Evolutionary conservation across 2,888 invertebrate genomes (phyloP), one percentile per base, ranked within the genome.

Genomic region (Tipula vernalis): DNA sequence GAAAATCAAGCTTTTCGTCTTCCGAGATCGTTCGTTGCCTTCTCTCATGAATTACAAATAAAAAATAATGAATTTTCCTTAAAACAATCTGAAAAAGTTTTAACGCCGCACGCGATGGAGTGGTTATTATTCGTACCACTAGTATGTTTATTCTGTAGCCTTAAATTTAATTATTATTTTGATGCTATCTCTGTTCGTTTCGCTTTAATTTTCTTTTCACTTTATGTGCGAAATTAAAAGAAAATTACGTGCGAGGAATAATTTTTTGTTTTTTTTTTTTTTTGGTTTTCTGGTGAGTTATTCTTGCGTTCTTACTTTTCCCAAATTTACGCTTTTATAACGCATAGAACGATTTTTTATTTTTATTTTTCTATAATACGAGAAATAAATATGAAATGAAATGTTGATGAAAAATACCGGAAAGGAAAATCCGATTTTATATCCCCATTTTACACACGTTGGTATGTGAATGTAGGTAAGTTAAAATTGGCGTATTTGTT

Each of bases 291-390:
- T 15, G 57, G 71, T 86, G 86, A 83, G 84, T 87, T 51, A 86
- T 86, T 86, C 47, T 84, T 51, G 39, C 84, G 84, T 84, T 87
- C 42, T 18, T 83, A 15, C 36, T 47, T 47, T 86, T 36, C 18
- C 42, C 83, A 13, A 84, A 83, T 41, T 71, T 71, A 28, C 71
- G 71, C 28, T 71, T 28, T 51, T 51, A 15, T 15, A 51, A 71
- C 71, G 71, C 71, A 71, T 71, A 71, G 15, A 71, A 71, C 71
- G 28, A 28, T 71, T 51, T 15, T n/a, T 71, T 10, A 28, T 51
- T 51, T 51, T 71, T 28, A 71, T 71, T 28, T 71, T 28, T 2
- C 71, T 71, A 28, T 28, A 71, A 71, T 71, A 71, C 71, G 71
- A 28, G 71, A 71, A 28, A 51, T 51, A 51, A 51, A 51, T n/a